phyloP scores from a whole-genome alignment of 2,113 vertebrate genomes.

The Chlorodrepanis virens region DNA sequence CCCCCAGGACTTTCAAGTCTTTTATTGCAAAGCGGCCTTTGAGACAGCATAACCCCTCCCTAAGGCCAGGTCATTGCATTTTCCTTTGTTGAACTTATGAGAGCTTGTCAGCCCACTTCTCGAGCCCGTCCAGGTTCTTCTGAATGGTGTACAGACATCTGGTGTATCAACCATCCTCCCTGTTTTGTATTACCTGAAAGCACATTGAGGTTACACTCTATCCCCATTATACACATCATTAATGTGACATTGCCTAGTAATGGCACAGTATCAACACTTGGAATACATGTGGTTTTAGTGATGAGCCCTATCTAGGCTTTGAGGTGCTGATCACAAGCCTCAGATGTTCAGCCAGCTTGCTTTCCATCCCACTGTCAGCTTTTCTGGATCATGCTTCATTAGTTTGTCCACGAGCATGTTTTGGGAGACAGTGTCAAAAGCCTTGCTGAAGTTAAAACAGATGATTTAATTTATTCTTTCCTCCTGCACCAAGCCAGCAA shows the following conservation, averaged over 20 bases:
- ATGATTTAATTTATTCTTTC: background rate
- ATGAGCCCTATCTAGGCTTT: background rate
- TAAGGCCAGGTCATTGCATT: background rate
- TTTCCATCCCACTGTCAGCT: background rate
- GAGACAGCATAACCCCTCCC: background rate
- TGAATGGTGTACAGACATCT: background rate
- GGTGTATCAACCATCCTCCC: background rate
- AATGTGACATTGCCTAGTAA: background rate
- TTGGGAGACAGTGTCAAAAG: background rate
- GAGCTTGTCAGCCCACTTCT: background rate
- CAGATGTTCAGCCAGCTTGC: background rate
- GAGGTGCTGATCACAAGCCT: background rate
- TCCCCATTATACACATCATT: background rate
- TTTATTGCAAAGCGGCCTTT: background rate
- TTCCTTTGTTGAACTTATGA: background rate
- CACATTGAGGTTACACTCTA: background rate
- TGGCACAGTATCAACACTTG: background rate
- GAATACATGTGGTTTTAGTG: background rate
- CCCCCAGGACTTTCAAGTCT: background rate
- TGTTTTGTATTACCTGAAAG: background rate
- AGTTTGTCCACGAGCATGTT: background rate
- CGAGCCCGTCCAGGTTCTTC: background rate
- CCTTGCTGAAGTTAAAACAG: background rate
- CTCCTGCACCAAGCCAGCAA: background rate
- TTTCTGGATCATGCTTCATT: background rate